Conservation (phyloP, 2,888 invertebrate species). For the Watsonalla binaria region DNA sequence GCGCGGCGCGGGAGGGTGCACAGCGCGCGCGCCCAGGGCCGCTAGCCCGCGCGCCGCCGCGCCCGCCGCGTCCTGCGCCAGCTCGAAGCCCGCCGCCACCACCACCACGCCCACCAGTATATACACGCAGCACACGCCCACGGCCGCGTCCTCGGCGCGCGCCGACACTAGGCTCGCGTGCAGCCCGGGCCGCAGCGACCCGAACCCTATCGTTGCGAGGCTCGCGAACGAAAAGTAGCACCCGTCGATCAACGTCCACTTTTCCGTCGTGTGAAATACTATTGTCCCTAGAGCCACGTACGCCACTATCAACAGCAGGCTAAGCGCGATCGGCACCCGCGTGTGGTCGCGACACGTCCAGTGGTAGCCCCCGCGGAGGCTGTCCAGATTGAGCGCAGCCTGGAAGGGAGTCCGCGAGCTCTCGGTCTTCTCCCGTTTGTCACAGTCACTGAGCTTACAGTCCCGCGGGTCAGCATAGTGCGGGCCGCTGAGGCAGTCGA, state of each 20-base stretch:
- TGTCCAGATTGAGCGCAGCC: slow-evolving; percentile 63
- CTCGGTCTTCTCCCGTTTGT: slow-evolving; percentile 29
- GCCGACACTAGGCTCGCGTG: slow-evolving; percentile 70
- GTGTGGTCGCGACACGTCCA: slow-evolving; percentile 79
- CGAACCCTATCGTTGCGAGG: slow-evolving; percentile 90
- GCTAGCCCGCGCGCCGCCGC: slow-evolving; percentile 38
- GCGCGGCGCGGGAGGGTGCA: slow-evolving; percentile 74
- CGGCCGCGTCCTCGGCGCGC: slow-evolving; percentile 80
- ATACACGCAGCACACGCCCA: slow-evolving; percentile 88
- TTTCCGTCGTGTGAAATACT: slow-evolving; percentile 93
- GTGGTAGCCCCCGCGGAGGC: slow-evolving; percentile 54
- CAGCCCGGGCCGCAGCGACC: slow-evolving; percentile 85
- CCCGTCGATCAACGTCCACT: slow-evolving; percentile 94
- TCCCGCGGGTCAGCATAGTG: slow-evolving; percentile 24
- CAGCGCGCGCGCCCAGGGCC: slow-evolving; percentile 43
- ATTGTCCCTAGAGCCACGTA: slow-evolving; percentile 94
- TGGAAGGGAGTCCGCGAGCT: slow-evolving; percentile 57
- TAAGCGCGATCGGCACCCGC: slow-evolving; percentile 92
- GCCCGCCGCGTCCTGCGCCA: slow-evolving; percentile 87
- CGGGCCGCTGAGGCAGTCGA: slow-evolving; percentile 31
- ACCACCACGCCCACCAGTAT: slow-evolving; percentile 91
- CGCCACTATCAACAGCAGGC: slow-evolving; percentile 89
- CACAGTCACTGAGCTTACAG: slow-evolving; percentile 35
- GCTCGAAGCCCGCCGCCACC: slow-evolving; percentile 92
- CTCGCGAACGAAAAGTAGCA: slow-evolving; percentile 89